Conservation (phyloP, 2,888 invertebrate species). For the Ischnura elegans region DNA sequence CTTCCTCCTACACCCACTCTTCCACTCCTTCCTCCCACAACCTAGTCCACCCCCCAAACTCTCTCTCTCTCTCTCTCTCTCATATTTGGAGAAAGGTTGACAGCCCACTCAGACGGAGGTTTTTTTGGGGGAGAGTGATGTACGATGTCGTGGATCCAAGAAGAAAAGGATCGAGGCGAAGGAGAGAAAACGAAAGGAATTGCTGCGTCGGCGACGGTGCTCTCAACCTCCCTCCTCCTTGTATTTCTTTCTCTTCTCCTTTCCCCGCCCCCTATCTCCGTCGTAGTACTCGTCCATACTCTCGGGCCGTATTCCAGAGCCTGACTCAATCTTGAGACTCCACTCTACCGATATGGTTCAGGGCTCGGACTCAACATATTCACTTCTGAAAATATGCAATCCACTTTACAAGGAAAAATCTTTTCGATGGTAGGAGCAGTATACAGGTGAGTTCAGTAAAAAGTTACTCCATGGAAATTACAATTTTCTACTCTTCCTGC, state of each 20-base stretch:
- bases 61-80: conserved; percentile 5
- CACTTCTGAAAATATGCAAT: no score
- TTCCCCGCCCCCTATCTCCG: neutral
- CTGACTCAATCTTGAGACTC: no score
- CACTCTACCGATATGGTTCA: no score
- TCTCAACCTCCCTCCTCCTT: neutral
- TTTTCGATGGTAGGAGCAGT: no score
- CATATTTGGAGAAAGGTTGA: conserved; percentile 62
- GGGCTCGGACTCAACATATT: no score
- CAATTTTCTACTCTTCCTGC: no score
- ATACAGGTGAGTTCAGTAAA: no score
- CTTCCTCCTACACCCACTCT: neutral
- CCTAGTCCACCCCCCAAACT: no score
- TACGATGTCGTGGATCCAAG: conserved; percentile 42
- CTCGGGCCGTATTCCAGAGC: no score
- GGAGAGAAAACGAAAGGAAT: conserved; percentile 29
- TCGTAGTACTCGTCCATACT: neutral
- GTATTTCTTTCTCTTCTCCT: neutral
- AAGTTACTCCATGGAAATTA: no score
- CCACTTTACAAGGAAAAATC: no score
- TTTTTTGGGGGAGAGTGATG: conserved; percentile 55
- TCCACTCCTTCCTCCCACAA: neutral
- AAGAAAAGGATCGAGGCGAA: conserved; percentile 15
- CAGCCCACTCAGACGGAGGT: conserved; percentile 61
- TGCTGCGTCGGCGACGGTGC: neutral